Evolutionary conservation across 1,140 invertebrate species (phyloP).

Genomic region (Drosophila auraria): DNA sequence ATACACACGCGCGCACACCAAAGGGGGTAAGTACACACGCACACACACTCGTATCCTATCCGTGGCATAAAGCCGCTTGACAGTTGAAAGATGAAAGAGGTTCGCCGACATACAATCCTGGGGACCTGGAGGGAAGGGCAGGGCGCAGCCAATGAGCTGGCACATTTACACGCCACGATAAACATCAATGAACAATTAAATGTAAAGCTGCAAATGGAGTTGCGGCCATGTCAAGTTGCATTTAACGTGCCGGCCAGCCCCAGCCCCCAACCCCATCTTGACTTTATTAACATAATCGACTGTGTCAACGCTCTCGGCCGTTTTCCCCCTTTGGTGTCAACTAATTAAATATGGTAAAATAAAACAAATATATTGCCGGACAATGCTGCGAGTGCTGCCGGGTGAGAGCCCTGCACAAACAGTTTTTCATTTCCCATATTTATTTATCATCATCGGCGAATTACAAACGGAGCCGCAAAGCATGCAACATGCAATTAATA

Average conservation of each 20-base stretch:
- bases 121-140: no score
- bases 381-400: slow-evolving; percentile 27
- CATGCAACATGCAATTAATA: slow-evolving; percentile 63
- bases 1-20: background rate
- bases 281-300: slow-evolving; percentile 75
- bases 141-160: slow-evolving; percentile 39
- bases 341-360: slow-evolving; percentile 72
- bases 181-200: slow-evolving; percentile 79
- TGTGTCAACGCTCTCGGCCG: slow-evolving; percentile 64
- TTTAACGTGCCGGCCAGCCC: background rate
- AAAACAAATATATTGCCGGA: slow-evolving; percentile 21
- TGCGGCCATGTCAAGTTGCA: slow-evolving; percentile 33
- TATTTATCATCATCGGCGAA: slow-evolving; percentile 52
- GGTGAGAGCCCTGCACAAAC: slow-evolving; percentile 19
- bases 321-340: slow-evolving; percentile 52
- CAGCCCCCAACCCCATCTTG: slow-evolving; percentile 17
- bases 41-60: slow-evolving; percentile 11
- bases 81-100: slow-evolving; percentile 28
- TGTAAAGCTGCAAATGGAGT: slow-evolving; percentile 45
- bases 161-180: slow-evolving; percentile 67
- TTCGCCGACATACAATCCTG: slow-evolving; percentile 12
- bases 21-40: background rate
- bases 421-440: slow-evolving; percentile 54
- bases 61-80: slow-evolving; percentile 44
- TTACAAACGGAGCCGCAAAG: slow-evolving; percentile 47